Base-by-base conservation (phyloP, 1,140 invertebrate genomes). In the Bombus ignitus region DNA sequence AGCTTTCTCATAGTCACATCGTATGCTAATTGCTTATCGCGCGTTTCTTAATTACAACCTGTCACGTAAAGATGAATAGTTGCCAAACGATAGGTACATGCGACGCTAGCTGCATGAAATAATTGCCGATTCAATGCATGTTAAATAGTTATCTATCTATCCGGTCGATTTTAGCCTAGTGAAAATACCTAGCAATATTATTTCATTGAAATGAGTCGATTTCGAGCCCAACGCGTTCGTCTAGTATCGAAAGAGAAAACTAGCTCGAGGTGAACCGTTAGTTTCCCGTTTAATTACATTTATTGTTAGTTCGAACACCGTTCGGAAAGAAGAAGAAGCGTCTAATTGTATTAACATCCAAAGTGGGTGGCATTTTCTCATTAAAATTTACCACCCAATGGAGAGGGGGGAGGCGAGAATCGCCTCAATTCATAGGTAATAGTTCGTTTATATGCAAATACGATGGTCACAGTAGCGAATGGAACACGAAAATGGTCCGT, bases 371-470 rank as follows among this genome's bases (percentile, higher is more conserved):
- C 28, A 85, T 59, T 81, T 81, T 85, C 86, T 80, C 83, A 77
- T 87, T 76, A 89, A 87, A 84, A 87, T 89, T 84, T 87, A 88
- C 59, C 72, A 59, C 28, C 87, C 80, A 82, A 84, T 18, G 18
- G 59, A n/a, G 12, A 28, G 9, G 25, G 15, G 13, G 28, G 13
- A 10, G 25, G 8, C 57, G 71, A 65, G 88, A 89, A 88, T 90
- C 88, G 91, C 91, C 87, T 91, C 87, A 87, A 93, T 91, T 87
- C 89, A 85, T 88, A 90, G 83, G 83, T 89, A 89, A 92, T 92
- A 92, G 92, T 94, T 93, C 92, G 91, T 94, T 93, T 93, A 93
- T 92, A 94, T 93, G 93, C 92, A 94, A 94, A 93, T 94, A 88
- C 81, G 77, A 78, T 89, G 89, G 90, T 68, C 74, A 87, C 74